Percentiles rank a stretch among this genome's conserved stretches.
These are phyloP conservation scores for Galerucella calmariensis DNA, from an alignment of 2,888 invertebrate species.

Conservation along the genomic window DNA sequence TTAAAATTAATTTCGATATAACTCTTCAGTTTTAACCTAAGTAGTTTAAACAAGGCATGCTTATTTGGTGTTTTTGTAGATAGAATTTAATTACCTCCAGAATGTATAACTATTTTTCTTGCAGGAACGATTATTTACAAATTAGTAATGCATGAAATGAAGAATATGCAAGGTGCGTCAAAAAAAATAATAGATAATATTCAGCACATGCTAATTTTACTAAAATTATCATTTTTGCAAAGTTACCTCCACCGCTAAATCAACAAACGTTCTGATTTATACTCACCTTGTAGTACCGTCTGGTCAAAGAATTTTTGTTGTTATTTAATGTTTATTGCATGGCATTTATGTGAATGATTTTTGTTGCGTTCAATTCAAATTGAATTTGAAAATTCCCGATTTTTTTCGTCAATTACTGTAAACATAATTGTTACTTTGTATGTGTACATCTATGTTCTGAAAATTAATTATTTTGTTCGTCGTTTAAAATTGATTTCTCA, in stretches of 20 bases:
- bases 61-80: not conserved
- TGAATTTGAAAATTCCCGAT: slow-evolving; percentile 2
- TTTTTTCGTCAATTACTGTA: slow-evolving; percentile 2
- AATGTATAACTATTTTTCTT: slow-evolving; percentile 13
- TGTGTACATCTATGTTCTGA: too few species aligned
- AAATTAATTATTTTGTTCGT: too few species aligned
- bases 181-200: not conserved
- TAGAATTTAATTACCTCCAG: not conserved
- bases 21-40: not conserved
- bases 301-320: not conserved
- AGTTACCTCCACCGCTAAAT: not conserved
- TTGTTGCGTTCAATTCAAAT: slow-evolving; percentile 2
- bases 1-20: slow-evolving; percentile 6
- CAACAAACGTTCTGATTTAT: not conserved
- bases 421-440: not conserved
- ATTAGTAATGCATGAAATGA: slow-evolving; percentile 23
- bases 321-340: not conserved
- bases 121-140: slow-evolving; percentile 22
- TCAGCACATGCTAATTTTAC: slow-evolving; percentile 10
- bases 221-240: not conserved
- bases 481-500: too few species aligned
- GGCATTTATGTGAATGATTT: not conserved
- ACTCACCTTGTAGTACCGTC: slow-evolving; percentile 11
- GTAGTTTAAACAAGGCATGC: not conserved
- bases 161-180: slow-evolving; percentile 17